Percentiles rank a stretch among this genome's conserved stretches.
These are phyloP conservation scores for Parauchenoglanis punctatus DNA, from an alignment of 2,797 vertebrate species.

Conservation along the genomic window DNA sequence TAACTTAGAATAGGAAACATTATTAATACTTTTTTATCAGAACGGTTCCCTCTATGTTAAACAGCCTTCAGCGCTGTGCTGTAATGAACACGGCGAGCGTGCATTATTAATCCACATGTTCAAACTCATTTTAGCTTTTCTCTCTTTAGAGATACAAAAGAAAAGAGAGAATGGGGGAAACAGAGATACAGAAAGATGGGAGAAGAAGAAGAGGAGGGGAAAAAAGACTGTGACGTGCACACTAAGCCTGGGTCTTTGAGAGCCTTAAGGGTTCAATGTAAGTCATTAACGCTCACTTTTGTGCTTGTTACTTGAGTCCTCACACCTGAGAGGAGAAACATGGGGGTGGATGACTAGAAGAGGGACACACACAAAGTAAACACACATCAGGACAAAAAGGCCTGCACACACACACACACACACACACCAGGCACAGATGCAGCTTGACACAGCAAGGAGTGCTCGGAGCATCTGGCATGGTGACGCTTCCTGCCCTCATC, in stretches of 20 bases:
- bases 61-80: slow-evolving; percentile 97
- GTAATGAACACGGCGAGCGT: slow-evolving; percentile 96
- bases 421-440: slow-evolving; percentile 67
- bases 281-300: slow-evolving; percentile 64
- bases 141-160: slow-evolving; percentile 58
- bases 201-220: slow-evolving; percentile 48
- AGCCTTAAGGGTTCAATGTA: slow-evolving; percentile 80
- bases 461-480: slow-evolving; percentile 74
- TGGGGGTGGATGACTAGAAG: neutral
- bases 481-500: slow-evolving; percentile 71
- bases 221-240: slow-evolving; percentile 7
- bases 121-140: slow-evolving; percentile 94
- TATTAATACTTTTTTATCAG: slow-evolving; percentile 99
- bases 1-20: slow-evolving; percentile 99
- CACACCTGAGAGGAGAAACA: slow-evolving; percentile 79
- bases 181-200: slow-evolving; percentile 20
- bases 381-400: neutral
- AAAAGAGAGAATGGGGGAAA: slow-evolving; percentile 13
- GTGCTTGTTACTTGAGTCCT: slow-evolving; percentile 81
- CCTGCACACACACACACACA: slow-evolving; percentile 42
- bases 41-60: slow-evolving; percentile 96
- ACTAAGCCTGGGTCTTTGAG: slow-evolving; percentile 68
- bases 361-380: neutral
- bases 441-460: slow-evolving; percentile 72
- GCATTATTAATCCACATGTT: slow-evolving; percentile 96